Evolutionary conservation across 2,888 invertebrate species (phyloP).

Genomic region (Limulus polyphemus): DNA sequence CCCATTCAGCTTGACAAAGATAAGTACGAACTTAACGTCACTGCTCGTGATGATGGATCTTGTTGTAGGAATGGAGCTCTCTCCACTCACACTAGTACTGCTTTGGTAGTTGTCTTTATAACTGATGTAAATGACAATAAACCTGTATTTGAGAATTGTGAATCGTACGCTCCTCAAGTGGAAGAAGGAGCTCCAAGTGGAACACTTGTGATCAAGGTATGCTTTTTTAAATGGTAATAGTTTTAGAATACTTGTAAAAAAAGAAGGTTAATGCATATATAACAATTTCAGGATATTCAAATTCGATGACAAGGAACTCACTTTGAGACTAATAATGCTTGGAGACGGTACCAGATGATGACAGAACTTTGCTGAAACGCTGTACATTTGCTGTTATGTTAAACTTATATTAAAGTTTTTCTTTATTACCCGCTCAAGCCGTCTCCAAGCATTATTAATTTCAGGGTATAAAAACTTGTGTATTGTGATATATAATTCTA

Average conservation of each 20-base stretch:
- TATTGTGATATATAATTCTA: no score
- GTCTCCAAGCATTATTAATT: no score
- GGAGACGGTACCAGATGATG: no score
- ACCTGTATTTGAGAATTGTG: conserved; percentile 87
- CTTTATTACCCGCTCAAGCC: no score
- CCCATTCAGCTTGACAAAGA: conserved; percentile 76
- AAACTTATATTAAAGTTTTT: no score
- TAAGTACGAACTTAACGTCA: conserved; percentile 91
- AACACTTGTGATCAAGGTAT: conserved; percentile 77
- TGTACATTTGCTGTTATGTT: no score
- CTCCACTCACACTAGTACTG: conserved; percentile 82
- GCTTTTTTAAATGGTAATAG: not conserved
- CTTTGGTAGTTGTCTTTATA: conserved; percentile 89
- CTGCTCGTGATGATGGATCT: conserved; percentile 92
- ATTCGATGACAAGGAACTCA: no score
- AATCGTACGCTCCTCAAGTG: conserved; percentile 81
- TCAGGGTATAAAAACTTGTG: no score
- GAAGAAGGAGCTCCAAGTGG: conserved; percentile 90
- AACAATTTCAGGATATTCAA: no score
- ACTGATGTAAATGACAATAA: conserved; percentile 96
- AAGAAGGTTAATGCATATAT: no score
- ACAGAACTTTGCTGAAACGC: no score
- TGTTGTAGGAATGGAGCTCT: conserved; percentile 83
- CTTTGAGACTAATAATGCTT: not conserved
- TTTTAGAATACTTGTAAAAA: no score